These are phyloP conservation scores for Recurvirostra avosetta DNA, from an alignment of 2,113 vertebrate species.

Conservation along the genomic window DNA sequence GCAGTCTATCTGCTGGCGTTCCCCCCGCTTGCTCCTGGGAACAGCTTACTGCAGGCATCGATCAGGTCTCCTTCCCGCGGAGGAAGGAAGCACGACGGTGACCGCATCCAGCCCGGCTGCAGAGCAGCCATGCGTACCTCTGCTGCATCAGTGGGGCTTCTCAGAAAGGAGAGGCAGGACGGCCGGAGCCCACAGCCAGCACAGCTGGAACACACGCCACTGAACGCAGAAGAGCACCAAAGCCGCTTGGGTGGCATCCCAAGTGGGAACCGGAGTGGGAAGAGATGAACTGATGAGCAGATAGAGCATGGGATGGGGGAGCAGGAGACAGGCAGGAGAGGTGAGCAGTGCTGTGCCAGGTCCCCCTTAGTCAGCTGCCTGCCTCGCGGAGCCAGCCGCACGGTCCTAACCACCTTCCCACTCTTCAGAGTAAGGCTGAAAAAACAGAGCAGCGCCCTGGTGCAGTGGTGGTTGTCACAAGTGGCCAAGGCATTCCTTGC, in stretches of 20 bases:
- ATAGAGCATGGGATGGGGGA: not conserved
- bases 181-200: not conserved
- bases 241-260: not conserved
- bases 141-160: not conserved
- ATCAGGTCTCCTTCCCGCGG: not conserved
- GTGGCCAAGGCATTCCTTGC: not conserved
- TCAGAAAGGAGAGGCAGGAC: not conserved
- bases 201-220: accelerated
- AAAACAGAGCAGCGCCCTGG: not conserved
- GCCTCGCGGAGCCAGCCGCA: accelerated
- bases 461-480: not conserved
- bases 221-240: not conserved
- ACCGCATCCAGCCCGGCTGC: not conserved
- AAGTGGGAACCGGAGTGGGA: not conserved
- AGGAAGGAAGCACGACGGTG: not conserved
- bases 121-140: not conserved
- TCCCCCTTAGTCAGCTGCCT: not conserved
- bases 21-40: not conserved
- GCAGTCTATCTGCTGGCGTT: not conserved
- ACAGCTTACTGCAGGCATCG: not conserved
- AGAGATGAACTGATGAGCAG: not conserved
- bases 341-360: not conserved
- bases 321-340: not conserved
- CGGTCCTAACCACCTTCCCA: not conserved
- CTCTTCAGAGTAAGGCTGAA: not conserved